Evolutionary conservation across 2,113 vertebrate genomes (phyloP), one percentile per base, ranked within the genome.

Genomic region (Athene noctua): DNA sequence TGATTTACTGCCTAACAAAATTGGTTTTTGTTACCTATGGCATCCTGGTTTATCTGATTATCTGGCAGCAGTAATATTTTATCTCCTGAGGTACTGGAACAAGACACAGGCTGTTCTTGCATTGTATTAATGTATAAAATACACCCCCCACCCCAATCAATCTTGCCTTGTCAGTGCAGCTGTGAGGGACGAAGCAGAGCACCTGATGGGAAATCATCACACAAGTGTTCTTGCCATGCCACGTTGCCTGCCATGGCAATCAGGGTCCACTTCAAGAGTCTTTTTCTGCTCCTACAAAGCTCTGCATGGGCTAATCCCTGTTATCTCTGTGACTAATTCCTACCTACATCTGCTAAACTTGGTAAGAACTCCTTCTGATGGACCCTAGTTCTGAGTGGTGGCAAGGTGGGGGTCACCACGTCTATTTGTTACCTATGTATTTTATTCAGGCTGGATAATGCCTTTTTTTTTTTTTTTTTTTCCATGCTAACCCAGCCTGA

Each of bases 1-100:
- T 91, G 92, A 96, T 97, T 93, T 93, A 96, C 57, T 63, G 30
- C 27, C 29, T 93, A 87, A 91, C 51, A 78, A 47, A 91, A 96
- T 93, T 88, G 61, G n/a, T 36, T 68, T 94, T 38, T 84, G 30
- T 83, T 94, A 91, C 87, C 73, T 91, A 90, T 90, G 85, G 66
- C 72, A 84, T 61, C 14, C 51, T 93, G 42, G 38, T 90, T 96
- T 95, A 91, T 90, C 96, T 87, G 67, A 78, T 90, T 88, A 88
- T 81, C 82, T 95, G 65, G 38, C 74, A 97, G 74, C 26, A 85
- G 42, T 66, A 91, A 92, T 87, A 13, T 85, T 88, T 82, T 72
- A n/a, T 59, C 75, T 81, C 66, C 44, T 67, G 57, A 96, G 79
- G 62, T 86, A 93, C 0, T 96, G 86, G 83, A 97, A 95, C 67